Percentiles rank a stretch among this genome's conserved stretches.
Conservation (phyloP, 2,888 invertebrate species). For the Actias luna region DNA sequence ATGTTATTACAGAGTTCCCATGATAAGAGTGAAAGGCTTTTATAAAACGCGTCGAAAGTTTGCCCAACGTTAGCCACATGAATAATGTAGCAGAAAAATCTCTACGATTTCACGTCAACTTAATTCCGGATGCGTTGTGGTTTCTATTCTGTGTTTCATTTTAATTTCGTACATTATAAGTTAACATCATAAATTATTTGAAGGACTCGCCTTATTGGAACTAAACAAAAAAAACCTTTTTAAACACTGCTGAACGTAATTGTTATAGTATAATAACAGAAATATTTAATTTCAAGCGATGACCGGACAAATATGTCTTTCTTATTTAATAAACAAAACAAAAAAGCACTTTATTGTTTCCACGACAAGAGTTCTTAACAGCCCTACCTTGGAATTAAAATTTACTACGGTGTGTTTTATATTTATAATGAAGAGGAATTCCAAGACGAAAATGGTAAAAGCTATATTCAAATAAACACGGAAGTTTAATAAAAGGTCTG, state of each 20-base stretch:
- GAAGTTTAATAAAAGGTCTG: conserved; percentile 26
- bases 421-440: background rate
- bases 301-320: conserved; percentile 41
- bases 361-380: background rate
- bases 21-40: conserved; percentile 80
- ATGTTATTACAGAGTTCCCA: conserved; percentile 38
- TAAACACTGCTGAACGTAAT: background rate
- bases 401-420: background rate
- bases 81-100: conserved; percentile 82
- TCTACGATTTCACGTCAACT: conserved; percentile 79
- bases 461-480: conserved; percentile 25
- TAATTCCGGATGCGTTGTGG: conserved; percentile 75
- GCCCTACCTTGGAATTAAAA: conserved; percentile 1
- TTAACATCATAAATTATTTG: conserved; percentile 46
- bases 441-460: conserved; percentile 1
- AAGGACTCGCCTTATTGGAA: conserved; percentile 35
- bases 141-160: conserved; percentile 78
- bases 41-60: conserved; percentile 76
- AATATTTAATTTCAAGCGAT: conserved; percentile 37
- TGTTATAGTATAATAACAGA: conserved; percentile 16
- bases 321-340: conserved; percentile 23
- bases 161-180: conserved; percentile 61
- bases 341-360: background rate
- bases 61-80: conserved; percentile 74
- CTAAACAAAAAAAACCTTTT: background rate